Percentiles rank a stretch among this genome's conserved stretches.
Evolutionary conservation across 2,888 invertebrate species (phyloP).

Genomic region (Machimus rusticus): DNA sequence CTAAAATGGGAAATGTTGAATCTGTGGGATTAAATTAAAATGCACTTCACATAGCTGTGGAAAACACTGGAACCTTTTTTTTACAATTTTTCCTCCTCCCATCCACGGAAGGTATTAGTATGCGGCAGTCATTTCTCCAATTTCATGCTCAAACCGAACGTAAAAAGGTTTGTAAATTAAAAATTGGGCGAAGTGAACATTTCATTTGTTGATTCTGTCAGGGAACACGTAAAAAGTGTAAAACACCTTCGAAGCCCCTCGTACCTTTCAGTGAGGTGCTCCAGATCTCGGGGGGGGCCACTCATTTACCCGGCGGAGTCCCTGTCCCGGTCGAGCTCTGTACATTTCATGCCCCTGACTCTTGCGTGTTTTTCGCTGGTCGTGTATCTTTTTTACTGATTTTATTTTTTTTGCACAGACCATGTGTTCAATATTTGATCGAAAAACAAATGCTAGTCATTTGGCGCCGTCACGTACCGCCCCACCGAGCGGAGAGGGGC

Average conservation of each 20-base stretch:
- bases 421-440: slow-evolving; percentile 39
- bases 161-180: slow-evolving; percentile 29
- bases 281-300: neutral
- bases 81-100: neutral
- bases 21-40: slow-evolving; percentile 21
- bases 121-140: slow-evolving; percentile 22
- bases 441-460: slow-evolving; percentile 39
- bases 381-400: neutral
- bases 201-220: slow-evolving; percentile 25
- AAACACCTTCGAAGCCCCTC: neutral
- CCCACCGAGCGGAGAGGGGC: neutral
- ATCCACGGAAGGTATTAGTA: neutral
- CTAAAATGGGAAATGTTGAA: neutral
- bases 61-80: slow-evolving; percentile 11
- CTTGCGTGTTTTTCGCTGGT: neutral
- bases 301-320: neutral
- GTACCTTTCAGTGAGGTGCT: neutral
- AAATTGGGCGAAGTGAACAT: slow-evolving; percentile 26
- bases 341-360: neutral
- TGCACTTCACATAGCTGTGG: slow-evolving; percentile 9
- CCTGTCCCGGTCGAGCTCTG: neutral
- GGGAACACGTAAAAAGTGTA: slow-evolving; percentile 9
- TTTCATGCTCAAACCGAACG: slow-evolving; percentile 18
- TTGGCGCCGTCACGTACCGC: slow-evolving; percentile 28
- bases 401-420: neutral